Evolutionary conservation across 1,140 invertebrate genomes (phyloP), one percentile per base, ranked within the genome.

Genomic region (Anadara kagoshimensis): DNA sequence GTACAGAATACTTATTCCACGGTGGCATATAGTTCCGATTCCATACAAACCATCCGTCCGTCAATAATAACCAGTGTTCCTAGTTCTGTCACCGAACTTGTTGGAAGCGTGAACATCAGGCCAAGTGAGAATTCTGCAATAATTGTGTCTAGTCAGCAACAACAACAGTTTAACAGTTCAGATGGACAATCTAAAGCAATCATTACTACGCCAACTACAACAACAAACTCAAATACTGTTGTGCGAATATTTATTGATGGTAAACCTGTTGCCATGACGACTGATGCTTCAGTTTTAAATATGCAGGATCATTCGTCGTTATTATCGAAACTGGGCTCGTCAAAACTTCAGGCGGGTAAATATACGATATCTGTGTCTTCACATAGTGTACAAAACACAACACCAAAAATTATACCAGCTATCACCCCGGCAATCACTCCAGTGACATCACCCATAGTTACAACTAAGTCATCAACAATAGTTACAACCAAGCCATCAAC

Each of bases 221-320:
- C 47, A 29, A 18, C 44, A 51, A 75, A 58, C 18, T 44, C 67
- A 36, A 75, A 66, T 20, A 72, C 73, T 22, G 53, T 75, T 45
- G 73, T 75, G 11, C 45, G 73, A 20, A 69, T 75, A 53, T 75
- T 75, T 66, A 68, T 75, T 18, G 73, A 75, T 66, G 73, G 73
- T 47, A 75, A 75, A 66, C 73, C 73, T 16, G 68, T 75, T 44
- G 73, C 73, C n/a, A 65, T 75, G 63, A 75, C 73, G 3, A 75
- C 73, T 24, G 73, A 75, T 62, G 61, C 73, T 45, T 69, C 73
- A 5, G 73, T 75, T 41, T 53, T 75, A 14, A 36, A 36, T 36
- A 36, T 36, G 29, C 62, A 70, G n/a, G 68, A 75, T 61, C 73
- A 58, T 20, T 61, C 24, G 29, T 53, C 62, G 24, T 22, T 75